Percentiles rank a stretch among this genome's conserved stretches.
These are phyloP conservation scores for Pithecia hirsuta DNA, from an alignment of 2,797 vertebrate genomes.

Conservation along the genomic window DNA sequence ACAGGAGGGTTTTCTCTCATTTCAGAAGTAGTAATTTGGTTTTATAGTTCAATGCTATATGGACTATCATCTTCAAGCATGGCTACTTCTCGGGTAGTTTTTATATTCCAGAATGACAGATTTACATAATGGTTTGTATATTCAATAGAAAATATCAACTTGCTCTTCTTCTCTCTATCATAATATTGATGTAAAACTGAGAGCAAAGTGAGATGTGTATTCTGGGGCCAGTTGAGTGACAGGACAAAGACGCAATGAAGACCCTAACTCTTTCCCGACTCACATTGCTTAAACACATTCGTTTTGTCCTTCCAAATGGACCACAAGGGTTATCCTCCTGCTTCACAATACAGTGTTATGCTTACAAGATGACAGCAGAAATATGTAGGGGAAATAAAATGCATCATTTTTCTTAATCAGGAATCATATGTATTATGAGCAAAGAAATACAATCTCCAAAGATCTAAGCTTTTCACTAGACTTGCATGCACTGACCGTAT, in stretches of 20 bases:
- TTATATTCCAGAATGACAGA: not conserved
- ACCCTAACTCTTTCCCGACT: not conserved
- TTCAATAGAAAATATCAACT: not conserved
- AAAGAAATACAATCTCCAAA: not conserved
- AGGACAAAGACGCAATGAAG: too few species aligned
- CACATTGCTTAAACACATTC: not conserved
- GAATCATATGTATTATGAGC: not conserved
- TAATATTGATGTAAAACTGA: not conserved
- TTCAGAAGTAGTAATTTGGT: not conserved
- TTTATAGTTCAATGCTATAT: not conserved
- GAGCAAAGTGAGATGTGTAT: not conserved
- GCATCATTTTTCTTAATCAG: not conserved
- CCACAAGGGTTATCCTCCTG: not conserved
- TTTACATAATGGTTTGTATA: not conserved
- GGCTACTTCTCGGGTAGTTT: not conserved
- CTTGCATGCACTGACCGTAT: not conserved
- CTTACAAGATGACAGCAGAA: not conserved
- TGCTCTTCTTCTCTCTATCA: not conserved
- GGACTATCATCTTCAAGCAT: not conserved
- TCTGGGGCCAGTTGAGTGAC: not conserved
- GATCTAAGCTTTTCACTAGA: not conserved
- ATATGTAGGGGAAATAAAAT: not conserved
- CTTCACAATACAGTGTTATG: not conserved
- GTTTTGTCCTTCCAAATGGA: not conserved
- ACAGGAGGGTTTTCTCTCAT: not conserved